Base-by-base conservation (phyloP, 2,888 invertebrate species). In the Cryptophagus acutangulus region DNA sequence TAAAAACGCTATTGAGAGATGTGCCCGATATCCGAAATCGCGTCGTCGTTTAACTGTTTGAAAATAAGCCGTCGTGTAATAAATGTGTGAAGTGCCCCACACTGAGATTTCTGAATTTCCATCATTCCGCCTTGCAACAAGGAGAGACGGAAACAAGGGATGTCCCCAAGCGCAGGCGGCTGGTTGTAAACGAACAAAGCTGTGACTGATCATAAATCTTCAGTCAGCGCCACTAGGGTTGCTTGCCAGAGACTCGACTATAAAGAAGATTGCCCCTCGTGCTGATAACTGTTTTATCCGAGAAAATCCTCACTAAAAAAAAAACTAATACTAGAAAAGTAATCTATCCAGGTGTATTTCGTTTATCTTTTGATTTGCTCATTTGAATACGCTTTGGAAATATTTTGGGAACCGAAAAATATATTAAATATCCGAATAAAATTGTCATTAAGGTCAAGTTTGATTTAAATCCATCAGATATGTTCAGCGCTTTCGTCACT, bases 221-320 rank as follows among this genome's bases (percentile, higher is more conserved):
- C 18, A 36, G 36, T n/a, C 40, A 42, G 41, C 45, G 37, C 38
- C 24, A 33, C 43, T 10, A 14, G 10, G 14, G 43, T 46, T 46
- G 48, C 46, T 46, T 43, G n/a, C 38, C 26, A 41, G 37, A 43
- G 45, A 43, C 43, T 45, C 41, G 38, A 41, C 48, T 39, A 46
- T 48, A 48, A 48, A 48, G 48, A 45, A 48, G 41, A 48, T 48
- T 46, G 48, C 48, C 41, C 41, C 38, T 43, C 40, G 41, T 38
- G 43, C 43, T 46, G 45, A 48, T 46, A 48, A 48, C 48, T 48
- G 48, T 45, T 48, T 45, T 45, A 48, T 43, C 45, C 45, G 36
- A 38, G 41, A 34, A 41, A 46, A 46, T 46, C 48, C 46, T 43
- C n/a, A 39, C 41, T 33, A 30, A 33, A 45, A 39, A 38, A 45